Evolutionary conservation across 2,797 vertebrate species (phyloP).

Genomic region (Pseudomugil tenellus): DNA sequence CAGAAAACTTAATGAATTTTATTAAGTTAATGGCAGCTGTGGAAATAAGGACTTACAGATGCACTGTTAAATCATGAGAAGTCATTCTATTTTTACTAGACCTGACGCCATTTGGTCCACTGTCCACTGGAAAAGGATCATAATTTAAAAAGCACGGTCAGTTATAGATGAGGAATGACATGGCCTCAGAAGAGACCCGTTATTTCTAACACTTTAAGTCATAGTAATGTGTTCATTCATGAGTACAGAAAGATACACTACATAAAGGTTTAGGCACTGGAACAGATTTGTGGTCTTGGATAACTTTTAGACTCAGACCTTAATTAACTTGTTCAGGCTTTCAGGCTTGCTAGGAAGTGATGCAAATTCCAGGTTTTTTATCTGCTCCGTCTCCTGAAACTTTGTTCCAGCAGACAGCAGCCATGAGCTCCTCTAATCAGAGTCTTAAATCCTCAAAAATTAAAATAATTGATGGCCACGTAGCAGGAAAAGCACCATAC

Average conservation of each 20-base stretch:
- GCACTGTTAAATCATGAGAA: not conserved
- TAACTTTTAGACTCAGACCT: not conserved
- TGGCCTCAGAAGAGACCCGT: not conserved
- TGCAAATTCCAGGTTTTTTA: conserved; percentile 5
- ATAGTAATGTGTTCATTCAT: not conserved
- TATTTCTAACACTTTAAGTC: not conserved
- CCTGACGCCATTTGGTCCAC: not conserved
- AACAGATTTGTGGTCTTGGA: not conserved
- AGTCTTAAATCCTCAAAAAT: not conserved
- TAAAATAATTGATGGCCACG: not conserved
- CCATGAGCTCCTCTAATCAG: conserved; percentile 2
- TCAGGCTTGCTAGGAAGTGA: not conserved
- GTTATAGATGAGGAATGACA: not conserved
- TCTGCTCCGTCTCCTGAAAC: not conserved
- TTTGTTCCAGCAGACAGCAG: not conserved
- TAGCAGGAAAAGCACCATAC: not conserved
- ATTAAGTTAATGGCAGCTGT: conserved; percentile 59
- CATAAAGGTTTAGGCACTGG: not conserved
- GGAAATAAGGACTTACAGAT: conserved; percentile 4
- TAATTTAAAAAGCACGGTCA: not conserved
- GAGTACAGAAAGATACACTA: not conserved
- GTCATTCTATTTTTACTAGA: not conserved
- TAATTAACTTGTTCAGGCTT: not conserved
- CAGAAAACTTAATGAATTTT: conserved; percentile 7
- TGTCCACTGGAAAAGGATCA: not conserved